Evolutionary conservation across 2,797 vertebrate species (phyloP), one percentile per base, ranked within the genome.

Genomic region (Acridotheres tristis): DNA sequence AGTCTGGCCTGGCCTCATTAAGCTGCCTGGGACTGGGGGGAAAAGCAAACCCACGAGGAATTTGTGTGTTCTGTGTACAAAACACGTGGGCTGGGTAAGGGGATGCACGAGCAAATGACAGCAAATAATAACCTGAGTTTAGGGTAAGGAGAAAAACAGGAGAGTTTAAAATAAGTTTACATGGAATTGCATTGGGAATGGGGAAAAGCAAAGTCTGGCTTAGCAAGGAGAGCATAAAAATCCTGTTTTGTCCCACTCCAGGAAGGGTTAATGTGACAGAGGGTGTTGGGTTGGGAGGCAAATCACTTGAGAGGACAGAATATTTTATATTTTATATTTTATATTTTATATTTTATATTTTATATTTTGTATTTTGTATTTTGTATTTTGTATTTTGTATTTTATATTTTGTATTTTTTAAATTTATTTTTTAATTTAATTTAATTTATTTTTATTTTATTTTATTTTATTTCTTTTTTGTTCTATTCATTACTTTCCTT

Each of bases 1-100:
- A 77, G 47, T n/a, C 74, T 38, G 68, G 83, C 47, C 71, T 85
- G 76, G 90, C 77, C 84, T 96, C 94, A 90, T 95, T 95, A 91
- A 84, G 67, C 53, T 89, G 51, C 78, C 85, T 59, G 27, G 55
- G 32, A 43, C 32, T 32, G 59, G 54, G 59, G 47, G 66, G 50
- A 17, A 89, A 16, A 83, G 53, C 43, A 80, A 96, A 88, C 42
- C 80, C 34, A 58, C 73, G 1, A 85, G 51, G 36, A 78, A 88
- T 43, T 38, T 58, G 34, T 55, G 73, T 69, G 38, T 54, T 79
- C 57, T 68, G 71, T n/a, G 47, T 72, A 53, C 58, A 74, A 88
- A 59, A 55, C 5, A 2, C 16, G 12, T 3, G 32, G 78, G 57
- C 20, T 42, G 69, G 11, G 34, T 8, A 30, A 30, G 59, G 55